Evolutionary conservation across 2,797 vertebrate species (phyloP).

Genomic region (Streptopelia turtur): DNA sequence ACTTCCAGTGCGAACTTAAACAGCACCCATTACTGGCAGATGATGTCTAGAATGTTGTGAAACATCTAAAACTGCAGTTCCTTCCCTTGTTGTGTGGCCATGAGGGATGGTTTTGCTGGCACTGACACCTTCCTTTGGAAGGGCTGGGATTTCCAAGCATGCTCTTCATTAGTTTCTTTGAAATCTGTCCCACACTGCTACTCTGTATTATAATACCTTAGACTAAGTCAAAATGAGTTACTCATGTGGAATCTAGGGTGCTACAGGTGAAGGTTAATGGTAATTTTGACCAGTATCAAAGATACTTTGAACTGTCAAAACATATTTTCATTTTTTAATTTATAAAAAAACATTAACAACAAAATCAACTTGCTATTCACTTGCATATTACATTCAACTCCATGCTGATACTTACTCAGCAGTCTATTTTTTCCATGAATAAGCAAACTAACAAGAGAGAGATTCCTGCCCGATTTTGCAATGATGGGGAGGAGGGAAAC

Average conservation of each 20-base stretch:
- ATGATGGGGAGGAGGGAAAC: not conserved
- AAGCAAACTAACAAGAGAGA: not conserved
- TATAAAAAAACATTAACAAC: not conserved
- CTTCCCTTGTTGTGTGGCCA: not conserved
- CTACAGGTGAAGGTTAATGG: not conserved
- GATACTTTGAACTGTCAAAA: not conserved
- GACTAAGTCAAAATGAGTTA: not conserved
- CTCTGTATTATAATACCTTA: not conserved
- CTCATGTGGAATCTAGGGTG: not conserved
- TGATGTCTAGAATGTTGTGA: too few relatives aligned
- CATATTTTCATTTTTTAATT: not conserved
- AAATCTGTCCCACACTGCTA: not conserved
- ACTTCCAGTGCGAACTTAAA: not conserved
- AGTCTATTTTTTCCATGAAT: constrained; percentile 4
- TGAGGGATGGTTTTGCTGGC: not conserved
- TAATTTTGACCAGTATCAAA: not conserved
- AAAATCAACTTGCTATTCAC: constrained; percentile 25
- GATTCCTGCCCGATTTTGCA: not conserved
- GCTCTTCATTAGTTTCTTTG: not conserved
- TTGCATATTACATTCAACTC: not conserved
- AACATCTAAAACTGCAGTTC: not conserved
- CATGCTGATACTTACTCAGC: constrained; percentile 10
- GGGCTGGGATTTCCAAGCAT: not conserved
- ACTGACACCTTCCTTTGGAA: not conserved
- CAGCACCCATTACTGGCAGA: not conserved